Evolutionary conservation across 92 coral and sea anemone genomes (phyloP).

Genomic region (Phymanthus crucifer): DNA sequence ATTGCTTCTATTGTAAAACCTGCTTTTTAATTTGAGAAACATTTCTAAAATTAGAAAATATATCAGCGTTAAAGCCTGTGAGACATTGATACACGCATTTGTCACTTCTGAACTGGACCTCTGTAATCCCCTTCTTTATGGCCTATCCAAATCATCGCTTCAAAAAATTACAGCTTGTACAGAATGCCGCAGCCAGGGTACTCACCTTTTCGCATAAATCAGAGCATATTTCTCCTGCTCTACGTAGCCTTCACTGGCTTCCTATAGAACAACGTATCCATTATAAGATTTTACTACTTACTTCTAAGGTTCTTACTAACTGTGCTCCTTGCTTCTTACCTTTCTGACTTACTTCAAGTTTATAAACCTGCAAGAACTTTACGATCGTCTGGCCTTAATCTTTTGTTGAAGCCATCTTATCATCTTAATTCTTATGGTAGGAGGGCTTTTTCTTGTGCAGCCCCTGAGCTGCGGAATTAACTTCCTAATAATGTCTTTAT

Average conservation of each 20-base stretch:
- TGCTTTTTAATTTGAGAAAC: neutral
- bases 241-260: conserved; percentile 5
- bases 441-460: conserved; percentile 14
- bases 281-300: neutral
- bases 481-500: conserved; percentile 3
- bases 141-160: neutral
- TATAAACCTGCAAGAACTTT: neutral
- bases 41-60: neutral
- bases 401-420: neutral
- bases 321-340: neutral
- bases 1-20: neutral
- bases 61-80: neutral
- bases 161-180: conserved; percentile 2
- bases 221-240: conserved; percentile 15
- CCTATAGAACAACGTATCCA: neutral
- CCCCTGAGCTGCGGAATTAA: conserved; percentile 23
- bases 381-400: neutral
- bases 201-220: conserved; percentile 20
- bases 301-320: neutral
- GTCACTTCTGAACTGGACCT: neutral
- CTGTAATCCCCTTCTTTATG: neutral
- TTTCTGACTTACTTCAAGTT: neutral
- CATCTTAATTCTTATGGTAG: neutral
- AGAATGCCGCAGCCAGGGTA: conserved; percentile 21
- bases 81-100: neutral